Conservation (phyloP, 2,797 vertebrate genomes). For the Acropternis orthonyx region DNA sequence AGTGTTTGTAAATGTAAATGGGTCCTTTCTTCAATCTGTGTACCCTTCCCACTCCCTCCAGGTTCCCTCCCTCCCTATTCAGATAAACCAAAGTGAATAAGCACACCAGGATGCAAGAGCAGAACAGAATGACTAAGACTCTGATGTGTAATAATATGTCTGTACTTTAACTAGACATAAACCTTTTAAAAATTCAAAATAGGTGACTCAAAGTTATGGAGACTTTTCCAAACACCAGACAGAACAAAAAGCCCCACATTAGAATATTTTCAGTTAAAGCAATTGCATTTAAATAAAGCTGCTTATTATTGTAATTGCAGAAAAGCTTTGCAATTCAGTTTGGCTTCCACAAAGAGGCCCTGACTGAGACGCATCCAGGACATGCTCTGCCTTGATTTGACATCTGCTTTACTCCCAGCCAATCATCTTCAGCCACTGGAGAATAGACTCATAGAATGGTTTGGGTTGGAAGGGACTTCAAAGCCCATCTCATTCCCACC, state of each 20-base stretch:
- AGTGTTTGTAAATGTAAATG: not conserved
- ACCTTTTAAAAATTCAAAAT: slow-evolving; percentile 69
- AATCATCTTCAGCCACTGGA: slow-evolving; percentile 21
- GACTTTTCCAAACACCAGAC: slow-evolving; percentile 60
- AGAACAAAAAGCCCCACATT: slow-evolving; percentile 59
- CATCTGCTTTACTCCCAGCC: slow-evolving; percentile 50
- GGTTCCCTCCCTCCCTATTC: not conserved
- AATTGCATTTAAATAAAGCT: slow-evolving; percentile 69
- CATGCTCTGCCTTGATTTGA: slow-evolving; percentile 34
- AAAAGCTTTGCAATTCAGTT: slow-evolving; percentile 38
- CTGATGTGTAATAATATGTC: slow-evolving; percentile 66
- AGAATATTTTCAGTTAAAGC: slow-evolving; percentile 69
- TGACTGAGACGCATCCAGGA: slow-evolving; percentile 44
- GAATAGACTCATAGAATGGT: not conserved
- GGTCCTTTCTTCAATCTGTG: not conserved
- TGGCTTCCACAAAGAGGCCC: slow-evolving; percentile 51
- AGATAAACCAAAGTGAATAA: slow-evolving; percentile 47
- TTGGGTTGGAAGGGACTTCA: not conserved
- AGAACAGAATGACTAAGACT: slow-evolving; percentile 69
- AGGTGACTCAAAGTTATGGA: slow-evolving; percentile 72
- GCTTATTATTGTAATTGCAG: slow-evolving; percentile 72
- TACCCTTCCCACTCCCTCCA: not conserved
- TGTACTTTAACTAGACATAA: slow-evolving; percentile 71
- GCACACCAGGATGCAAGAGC: not conserved
- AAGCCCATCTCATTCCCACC: rapidly evolving